Conservation (phyloP, 2,888 invertebrate species). For the Danaus chrysippus region DNA sequence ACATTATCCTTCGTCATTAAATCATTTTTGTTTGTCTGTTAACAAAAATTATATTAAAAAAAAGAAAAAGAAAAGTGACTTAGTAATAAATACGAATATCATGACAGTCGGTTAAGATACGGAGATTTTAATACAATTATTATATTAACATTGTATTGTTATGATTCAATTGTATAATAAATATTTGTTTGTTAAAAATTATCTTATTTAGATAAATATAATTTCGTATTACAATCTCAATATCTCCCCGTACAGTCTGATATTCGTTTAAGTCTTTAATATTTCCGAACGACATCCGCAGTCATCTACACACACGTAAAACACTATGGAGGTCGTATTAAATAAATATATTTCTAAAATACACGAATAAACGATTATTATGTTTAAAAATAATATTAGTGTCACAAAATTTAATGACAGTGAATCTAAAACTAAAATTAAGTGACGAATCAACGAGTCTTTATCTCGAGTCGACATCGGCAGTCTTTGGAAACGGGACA, state of each 20-base stretch:
- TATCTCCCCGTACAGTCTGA: conserved; percentile 20
- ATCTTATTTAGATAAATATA: no score
- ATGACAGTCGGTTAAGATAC: no score
- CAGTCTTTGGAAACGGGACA: conserved; percentile 32
- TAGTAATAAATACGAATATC: no score
- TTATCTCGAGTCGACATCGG: conserved; percentile 7
- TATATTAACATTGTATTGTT: no score
- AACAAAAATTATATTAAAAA: no score
- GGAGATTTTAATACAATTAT: no score
- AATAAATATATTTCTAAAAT: conserved; percentile 20
- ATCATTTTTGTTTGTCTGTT: conserved; percentile 1
- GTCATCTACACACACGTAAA: conserved; percentile 15
- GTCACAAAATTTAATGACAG: conserved; percentile 27
- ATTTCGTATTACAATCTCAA: conserved; percentile 1
- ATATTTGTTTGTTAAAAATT: no score
- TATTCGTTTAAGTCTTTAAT: conserved; percentile 27
- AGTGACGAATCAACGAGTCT: conserved; percentile 22
- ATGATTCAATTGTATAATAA: no score
- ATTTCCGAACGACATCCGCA: conserved; percentile 19
- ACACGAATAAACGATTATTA: conserved; percentile 15
- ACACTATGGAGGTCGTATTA: conserved; percentile 21
- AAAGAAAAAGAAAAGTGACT: no score
- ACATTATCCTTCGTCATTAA: background rate
- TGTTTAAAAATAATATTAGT: conserved; percentile 34
- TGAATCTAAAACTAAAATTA: conserved; percentile 23